phyloP scores from a whole-genome alignment of 2,797 vertebrate genomes.

The Rhodeus uyekii region DNA sequence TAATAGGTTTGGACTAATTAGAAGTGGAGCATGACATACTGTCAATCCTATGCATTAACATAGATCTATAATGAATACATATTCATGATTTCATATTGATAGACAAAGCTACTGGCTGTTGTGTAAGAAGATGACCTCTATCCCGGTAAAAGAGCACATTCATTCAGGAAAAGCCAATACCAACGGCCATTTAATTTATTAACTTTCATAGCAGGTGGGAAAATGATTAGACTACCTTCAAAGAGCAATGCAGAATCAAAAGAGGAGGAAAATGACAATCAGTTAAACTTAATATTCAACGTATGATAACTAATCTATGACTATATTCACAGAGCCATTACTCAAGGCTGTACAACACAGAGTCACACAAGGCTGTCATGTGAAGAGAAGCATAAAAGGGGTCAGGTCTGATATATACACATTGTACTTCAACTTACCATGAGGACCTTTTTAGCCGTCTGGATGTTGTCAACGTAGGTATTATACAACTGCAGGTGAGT shows the following conservation, averaged over 20 bases:
- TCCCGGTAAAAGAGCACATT: conserved; percentile 18
- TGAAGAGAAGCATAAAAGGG: background rate
- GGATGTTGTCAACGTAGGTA: conserved; percentile 78
- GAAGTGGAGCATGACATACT: conserved; percentile 52
- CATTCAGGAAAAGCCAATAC: background rate
- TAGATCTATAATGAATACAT: conserved; percentile 61
- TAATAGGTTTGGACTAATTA: conserved; percentile 59
- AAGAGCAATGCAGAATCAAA: background rate
- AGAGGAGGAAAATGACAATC: background rate
- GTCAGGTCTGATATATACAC: background rate
- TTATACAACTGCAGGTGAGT: conserved; percentile 80
- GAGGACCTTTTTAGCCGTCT: conserved; percentile 78
- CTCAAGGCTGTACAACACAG: background rate
- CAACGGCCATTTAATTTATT: background rate
- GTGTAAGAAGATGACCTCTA: conserved; percentile 46
- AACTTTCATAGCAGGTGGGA: background rate
- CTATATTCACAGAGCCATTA: background rate
- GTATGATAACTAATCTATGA: background rate
- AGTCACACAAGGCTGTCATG: background rate
- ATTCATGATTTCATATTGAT: conserved; percentile 60
- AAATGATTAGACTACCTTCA: background rate
- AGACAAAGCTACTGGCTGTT: conserved; percentile 13
- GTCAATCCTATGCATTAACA: conserved; percentile 56
- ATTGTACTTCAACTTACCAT: conserved; percentile 69
- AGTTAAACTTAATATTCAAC: background rate